A percentile compares a stretch with the other conserved stretches of the same genome.
phyloP scores from a whole-genome alignment of 2,113 vertebrate species.

The Neolamprologus tretocephalus region DNA sequence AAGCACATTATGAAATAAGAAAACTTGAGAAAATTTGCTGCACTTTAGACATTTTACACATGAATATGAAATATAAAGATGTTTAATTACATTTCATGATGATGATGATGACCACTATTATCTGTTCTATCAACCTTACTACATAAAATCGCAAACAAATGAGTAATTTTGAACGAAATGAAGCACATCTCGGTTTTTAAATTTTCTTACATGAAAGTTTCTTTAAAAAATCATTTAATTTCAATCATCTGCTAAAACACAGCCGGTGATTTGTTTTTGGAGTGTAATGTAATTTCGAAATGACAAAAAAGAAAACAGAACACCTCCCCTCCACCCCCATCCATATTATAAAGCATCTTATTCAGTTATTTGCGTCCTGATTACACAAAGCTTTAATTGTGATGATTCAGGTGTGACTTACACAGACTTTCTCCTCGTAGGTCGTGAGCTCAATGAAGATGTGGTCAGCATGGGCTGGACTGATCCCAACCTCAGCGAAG shows the following conservation, averaged over 20 bases:
- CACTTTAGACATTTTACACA: neutral
- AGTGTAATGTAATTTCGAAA: neutral
- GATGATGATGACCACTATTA: neutral
- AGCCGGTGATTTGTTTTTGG: neutral
- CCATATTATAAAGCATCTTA: neutral
- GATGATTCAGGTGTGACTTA: conserved; percentile 59
- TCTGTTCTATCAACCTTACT: neutral
- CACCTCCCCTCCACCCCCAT: neutral
- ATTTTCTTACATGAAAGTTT: neutral
- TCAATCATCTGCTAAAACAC: neutral
- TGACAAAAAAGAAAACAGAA: neutral
- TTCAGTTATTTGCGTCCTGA: neutral
- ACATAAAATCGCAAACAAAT: neutral
- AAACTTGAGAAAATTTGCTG: neutral
- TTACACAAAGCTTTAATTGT: neutral
- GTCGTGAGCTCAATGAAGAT: conserved; percentile 80
- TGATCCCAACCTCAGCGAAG: conserved; percentile 87
- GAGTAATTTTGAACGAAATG: neutral
- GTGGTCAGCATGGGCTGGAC: conserved; percentile 82
- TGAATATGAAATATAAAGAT: neutral
- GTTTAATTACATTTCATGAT: neutral
- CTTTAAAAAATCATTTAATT: neutral
- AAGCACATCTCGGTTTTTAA: neutral
- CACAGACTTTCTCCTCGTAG: conserved; percentile 81
- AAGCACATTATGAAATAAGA: neutral